Evolutionary conservation across 2,113 vertebrate genomes (phyloP), one percentile per base, ranked within the genome.

Genomic region (Chlamydotis undulata): DNA sequence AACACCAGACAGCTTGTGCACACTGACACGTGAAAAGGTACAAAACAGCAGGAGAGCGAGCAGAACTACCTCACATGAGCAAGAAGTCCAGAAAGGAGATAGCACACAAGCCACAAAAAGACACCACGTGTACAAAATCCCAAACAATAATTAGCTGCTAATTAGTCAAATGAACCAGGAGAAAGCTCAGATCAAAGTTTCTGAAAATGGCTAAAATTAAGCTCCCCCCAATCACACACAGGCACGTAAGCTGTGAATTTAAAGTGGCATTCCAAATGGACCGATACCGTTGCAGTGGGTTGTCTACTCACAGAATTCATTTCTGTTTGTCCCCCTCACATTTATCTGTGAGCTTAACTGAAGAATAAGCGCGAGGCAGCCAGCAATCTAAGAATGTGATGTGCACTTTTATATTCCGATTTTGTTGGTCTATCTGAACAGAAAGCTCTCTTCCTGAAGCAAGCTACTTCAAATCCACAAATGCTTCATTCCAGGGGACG

Each of bases 181-280:
- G 8, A 41, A 60, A 78, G 35, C 39, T 71, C 37, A 81, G 41
- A 75, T 13, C 52, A 64, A 56, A 52, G 25, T 17, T 43, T 9
- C 41, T 24, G 69, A 21, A 47, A 88, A 53, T 0, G 3, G 60
- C 31, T 29, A 41, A 41, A 80, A 55, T 45, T 17, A 14, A 79
- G 24, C 26, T 83, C 21, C 9, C 47, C 10, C 21, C 35, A 31
- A 24, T 8, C 41, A 19, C 1, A 59, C 1, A 21, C 14, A 67
- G 35, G 47, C 28, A 28, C 5, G 45, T 12, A 19, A 45, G 9
- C 14, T 15, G 49, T 49, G 22, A 68, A 74, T 11, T 11, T 24
- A 24, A 56, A 31, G 3, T 28, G 37, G 26, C 1, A 0, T 17
- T 24, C 15, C 0, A 1, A 7, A 8, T 2, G 3, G 64, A 37